Conservation (phyloP, 2,113 vertebrate genomes). For the Chaetodon auriga region DNA sequence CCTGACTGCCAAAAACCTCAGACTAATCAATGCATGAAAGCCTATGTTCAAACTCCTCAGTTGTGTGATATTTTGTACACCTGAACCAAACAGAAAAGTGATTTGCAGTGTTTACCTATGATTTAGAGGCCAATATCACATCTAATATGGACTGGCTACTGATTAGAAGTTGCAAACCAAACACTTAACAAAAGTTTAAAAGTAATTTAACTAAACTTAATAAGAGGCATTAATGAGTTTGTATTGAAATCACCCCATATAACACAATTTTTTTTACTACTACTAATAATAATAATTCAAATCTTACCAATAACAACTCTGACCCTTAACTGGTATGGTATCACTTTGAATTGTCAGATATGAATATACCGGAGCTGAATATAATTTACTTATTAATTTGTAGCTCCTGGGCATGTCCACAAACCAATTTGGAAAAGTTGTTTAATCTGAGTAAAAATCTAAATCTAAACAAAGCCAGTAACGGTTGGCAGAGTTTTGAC, state of each 20-base stretch:
- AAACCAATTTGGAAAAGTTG: not conserved
- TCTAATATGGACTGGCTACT: not conserved
- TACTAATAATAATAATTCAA: no score
- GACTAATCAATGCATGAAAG: not conserved
- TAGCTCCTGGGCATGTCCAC: constrained; percentile 1
- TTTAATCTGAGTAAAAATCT: constrained; percentile 13
- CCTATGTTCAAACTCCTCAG: not conserved
- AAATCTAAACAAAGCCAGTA: constrained; percentile 20
- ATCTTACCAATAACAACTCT: no score
- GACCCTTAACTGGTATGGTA: no score
- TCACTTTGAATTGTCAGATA: no score
- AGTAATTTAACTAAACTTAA: no score
- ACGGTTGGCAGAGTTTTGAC: constrained; percentile 3
- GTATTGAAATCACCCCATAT: no score
- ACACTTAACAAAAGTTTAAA: no score
- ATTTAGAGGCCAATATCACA: not conserved
- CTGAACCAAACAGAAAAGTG: not conserved
- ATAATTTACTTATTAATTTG: constrained; percentile 8
- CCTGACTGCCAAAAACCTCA: not conserved
- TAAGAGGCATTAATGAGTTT: no score
- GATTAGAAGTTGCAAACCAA: no score
- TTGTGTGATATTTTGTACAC: not conserved
- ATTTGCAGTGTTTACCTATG: no score
- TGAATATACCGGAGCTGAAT: no score
- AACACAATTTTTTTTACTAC: no score